Conservation (phyloP, 2,113 vertebrate species). For the Ptychochromis oligacanthus region DNA sequence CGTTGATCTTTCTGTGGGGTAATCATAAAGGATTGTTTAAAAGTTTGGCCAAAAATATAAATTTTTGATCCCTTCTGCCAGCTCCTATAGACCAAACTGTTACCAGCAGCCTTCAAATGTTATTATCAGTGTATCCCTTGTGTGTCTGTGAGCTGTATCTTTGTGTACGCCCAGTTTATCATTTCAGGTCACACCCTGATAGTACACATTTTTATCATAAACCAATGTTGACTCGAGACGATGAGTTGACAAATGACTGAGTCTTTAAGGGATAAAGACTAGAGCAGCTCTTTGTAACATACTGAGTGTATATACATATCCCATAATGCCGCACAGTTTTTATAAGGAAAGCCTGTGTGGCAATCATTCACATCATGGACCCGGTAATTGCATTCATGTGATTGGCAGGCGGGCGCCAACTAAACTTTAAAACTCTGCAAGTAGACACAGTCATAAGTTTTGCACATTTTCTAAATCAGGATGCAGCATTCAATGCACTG, state of each 20-base stretch:
- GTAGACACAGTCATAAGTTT: rapidly evolving
- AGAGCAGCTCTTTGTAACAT: not conserved
- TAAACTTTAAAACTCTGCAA: not conserved
- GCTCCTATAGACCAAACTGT: not conserved
- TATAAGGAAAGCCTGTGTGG: not conserved
- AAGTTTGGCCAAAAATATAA: not conserved
- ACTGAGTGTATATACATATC: not conserved
- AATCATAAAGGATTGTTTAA: not conserved
- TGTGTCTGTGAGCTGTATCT: constrained; percentile 43
- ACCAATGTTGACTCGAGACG: constrained; percentile 23
- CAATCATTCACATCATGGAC: not conserved
- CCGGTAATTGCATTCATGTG: not conserved
- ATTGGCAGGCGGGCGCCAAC: not conserved
- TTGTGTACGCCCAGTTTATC: constrained; percentile 30
- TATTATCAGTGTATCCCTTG: constrained; percentile 47
- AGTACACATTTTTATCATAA: constrained; percentile 17
- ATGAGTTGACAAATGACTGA: not conserved
- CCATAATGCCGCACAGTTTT: not conserved
- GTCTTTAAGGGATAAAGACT: not conserved
- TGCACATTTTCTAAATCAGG: not conserved
- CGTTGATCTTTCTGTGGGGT: not conserved
- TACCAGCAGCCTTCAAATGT: not conserved
- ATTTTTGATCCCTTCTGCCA: not conserved
- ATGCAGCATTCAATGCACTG: not conserved
- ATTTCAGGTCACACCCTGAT: constrained; percentile 40